Base-by-base conservation (phyloP, 2,888 invertebrate species). In the Melolontha melolontha region DNA sequence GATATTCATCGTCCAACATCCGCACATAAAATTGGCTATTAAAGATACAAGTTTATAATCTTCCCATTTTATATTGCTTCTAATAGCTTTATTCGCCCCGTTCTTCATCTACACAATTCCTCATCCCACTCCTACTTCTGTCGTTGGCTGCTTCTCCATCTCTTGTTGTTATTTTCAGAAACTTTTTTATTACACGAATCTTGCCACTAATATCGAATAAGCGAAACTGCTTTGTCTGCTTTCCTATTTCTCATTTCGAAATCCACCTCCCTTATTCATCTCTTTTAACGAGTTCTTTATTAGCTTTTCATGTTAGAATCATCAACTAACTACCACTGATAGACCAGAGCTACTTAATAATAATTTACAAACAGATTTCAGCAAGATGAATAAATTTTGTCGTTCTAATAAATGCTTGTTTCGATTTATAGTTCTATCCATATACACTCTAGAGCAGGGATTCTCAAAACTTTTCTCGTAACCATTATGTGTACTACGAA, bases 101-200 rank as follows among this genome's bases (percentile, higher is more conserved):
- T 64, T 64, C 68, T 67, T 63, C 34, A 34, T 34, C 34, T 34
- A 34, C 34, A 34, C 34, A 34, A 6, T 34, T 34, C 10, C 79
- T 47, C 59, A 29, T 29, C 17, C 17, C 42, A 12, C 50, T 14
- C 6, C 39, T 39, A 34, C 14, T 40, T 16, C 16, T 4, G 40
- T 17, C 54, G 14, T 14, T 11, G 8, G 16, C 22, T 4, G 22
- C 22, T 22, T 22, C 22, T 22, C 22, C 22, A 22, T 22, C 22
- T 16, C 16, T 40, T 54, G 67, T 79, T 81, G 80, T 81, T 83
- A 84, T 84, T 84, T 84, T 82, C 84, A 81, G 80, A 84, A 83
- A 34, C 6, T 82, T 84, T 85, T 84, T 85, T 84, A 85, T 84
- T 84, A 82, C 82, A 77, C 78, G 82, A 84, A 84, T 85, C 84